These are phyloP conservation scores for Hypanus sabinus DNA, from an alignment of 2,113 vertebrate genomes.

Conservation along the genomic window DNA sequence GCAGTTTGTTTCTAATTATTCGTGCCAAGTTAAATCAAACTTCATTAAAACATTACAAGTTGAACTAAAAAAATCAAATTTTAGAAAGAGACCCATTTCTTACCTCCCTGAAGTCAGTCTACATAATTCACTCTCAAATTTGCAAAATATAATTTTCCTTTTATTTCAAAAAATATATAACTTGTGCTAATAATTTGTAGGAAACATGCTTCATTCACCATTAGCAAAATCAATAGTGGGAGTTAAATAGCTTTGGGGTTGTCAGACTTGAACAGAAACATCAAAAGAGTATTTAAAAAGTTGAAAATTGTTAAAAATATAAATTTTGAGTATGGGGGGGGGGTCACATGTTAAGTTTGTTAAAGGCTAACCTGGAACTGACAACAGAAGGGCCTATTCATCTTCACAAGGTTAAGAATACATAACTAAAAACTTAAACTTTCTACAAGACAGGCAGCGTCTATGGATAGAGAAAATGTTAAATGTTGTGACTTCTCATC, in stretches of 20 bases:
- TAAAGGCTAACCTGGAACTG: not conserved
- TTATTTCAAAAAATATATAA: conserved; percentile 9
- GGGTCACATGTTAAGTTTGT: not conserved
- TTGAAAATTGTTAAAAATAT: not conserved
- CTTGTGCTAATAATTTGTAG: not conserved
- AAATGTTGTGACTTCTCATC: not conserved
- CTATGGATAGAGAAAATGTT: not conserved
- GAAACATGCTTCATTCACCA: not conserved
- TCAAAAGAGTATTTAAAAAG: not conserved
- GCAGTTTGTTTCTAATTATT: not conserved
- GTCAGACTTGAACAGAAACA: not conserved
- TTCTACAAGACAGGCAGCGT: not conserved
- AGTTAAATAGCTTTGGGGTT: not conserved
- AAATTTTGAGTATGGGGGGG: not conserved
- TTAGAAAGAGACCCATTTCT: not conserved
- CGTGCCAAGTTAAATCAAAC: not conserved
- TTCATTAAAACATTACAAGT: not conserved
- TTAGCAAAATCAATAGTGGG: not conserved
- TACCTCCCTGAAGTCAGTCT: not conserved
- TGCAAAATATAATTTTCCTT: conserved; percentile 5
- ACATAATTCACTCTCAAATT: not conserved
- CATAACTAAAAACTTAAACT: not conserved
- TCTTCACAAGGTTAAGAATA: not conserved
- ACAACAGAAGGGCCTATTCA: not conserved
- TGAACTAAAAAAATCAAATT: not conserved